Percentiles rank a stretch among this genome's conserved stretches.
These are phyloP conservation scores for Sylvilagus floridanus DNA, from an alignment of 2,797 vertebrate genomes.

Conservation along the genomic window DNA sequence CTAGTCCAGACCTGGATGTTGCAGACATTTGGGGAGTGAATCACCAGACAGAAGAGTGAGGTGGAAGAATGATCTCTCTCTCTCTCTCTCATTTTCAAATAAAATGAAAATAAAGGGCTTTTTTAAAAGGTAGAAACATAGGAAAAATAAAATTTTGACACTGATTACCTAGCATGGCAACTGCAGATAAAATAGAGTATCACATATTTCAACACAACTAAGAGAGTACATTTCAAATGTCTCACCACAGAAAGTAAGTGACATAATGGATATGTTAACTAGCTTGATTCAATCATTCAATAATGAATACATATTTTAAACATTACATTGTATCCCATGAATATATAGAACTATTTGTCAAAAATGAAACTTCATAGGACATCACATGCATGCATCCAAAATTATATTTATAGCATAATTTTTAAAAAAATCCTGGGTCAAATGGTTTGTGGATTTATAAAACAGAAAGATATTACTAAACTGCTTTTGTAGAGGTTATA, in stretches of 20 bases:
- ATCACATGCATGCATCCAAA: neutral
- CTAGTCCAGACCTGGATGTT: too few relatives aligned
- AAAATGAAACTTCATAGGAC: neutral
- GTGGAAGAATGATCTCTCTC: too few relatives aligned
- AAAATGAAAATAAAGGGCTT: too few relatives aligned
- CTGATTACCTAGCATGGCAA: neutral
- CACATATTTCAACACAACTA: neutral
- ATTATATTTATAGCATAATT: neutral
- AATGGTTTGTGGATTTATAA: conserved; percentile 10
- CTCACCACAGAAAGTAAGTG: neutral
- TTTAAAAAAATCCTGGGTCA: conserved; percentile 2
- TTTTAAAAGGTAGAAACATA: too few relatives aligned
- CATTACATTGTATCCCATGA: neutral
- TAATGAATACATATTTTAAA: neutral
- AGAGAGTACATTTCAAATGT: neutral
- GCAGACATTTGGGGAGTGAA: too few relatives aligned
- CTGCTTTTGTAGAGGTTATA: neutral
- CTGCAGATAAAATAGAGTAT: neutral
- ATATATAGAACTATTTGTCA: neutral
- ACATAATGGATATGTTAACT: neutral
- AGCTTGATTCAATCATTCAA: neutral
- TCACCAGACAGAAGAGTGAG: too few relatives aligned
- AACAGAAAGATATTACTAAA: neutral
- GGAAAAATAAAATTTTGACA: neutral
- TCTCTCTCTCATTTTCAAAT: too few relatives aligned